phyloP scores from a whole-genome alignment of 2,113 vertebrate species.

The Pundamilia nyererei region DNA sequence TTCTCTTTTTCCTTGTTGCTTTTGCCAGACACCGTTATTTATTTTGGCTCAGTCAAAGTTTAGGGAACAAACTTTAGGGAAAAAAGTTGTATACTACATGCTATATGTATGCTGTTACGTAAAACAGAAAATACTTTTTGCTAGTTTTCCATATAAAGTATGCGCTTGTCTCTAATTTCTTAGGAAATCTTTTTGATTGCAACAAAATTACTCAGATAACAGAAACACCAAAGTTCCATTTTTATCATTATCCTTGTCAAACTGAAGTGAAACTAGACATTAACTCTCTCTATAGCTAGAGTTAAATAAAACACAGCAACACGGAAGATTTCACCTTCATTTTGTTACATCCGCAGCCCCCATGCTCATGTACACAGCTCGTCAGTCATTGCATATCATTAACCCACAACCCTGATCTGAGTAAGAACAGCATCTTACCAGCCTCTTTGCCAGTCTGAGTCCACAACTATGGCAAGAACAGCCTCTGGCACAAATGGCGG shows the following conservation, averaged over 20 bases:
- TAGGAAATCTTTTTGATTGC: not conserved
- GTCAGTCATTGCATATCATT: conserved; percentile 51
- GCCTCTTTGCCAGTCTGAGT: conserved; percentile 50
- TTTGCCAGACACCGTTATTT: not conserved
- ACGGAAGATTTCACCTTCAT: conserved; percentile 4
- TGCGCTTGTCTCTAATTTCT: not conserved
- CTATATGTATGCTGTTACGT: not conserved
- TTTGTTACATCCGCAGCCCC: conserved; percentile 53
- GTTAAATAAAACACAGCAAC: not conserved
- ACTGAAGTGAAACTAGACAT: not conserved
- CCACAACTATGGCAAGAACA: conserved; percentile 46
- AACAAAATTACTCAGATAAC: not conserved
- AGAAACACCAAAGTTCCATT: not conserved
- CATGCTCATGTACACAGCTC: conserved; percentile 54
- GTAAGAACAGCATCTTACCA: conserved; percentile 50
- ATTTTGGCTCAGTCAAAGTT: not conserved
- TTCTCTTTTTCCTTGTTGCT: not conserved
- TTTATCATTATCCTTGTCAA: not conserved
- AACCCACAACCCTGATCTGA: conserved; percentile 33
- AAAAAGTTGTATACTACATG: not conserved
- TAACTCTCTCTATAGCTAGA: not conserved
- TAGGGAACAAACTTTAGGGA: too few species aligned
- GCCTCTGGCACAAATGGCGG: conserved; percentile 46
- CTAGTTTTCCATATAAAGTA: not conserved
- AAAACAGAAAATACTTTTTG: not conserved